These are phyloP conservation scores for Acipenser ruthenus DNA, from an alignment of 2,797 vertebrate genomes.

Conservation along the genomic window DNA sequence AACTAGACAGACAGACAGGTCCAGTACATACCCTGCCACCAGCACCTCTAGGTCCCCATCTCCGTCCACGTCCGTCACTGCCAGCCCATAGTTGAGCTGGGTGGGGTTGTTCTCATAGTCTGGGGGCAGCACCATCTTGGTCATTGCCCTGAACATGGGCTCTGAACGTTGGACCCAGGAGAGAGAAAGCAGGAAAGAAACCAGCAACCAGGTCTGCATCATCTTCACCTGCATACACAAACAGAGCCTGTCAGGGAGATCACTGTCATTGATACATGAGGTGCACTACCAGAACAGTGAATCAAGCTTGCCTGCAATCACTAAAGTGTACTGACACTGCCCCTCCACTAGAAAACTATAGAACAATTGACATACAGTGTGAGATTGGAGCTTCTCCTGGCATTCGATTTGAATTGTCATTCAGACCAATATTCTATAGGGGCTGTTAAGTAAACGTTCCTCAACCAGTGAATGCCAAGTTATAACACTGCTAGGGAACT, in stretches of 20 bases:
- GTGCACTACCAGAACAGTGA: too few relatives aligned
- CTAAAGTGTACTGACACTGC: too few relatives aligned
- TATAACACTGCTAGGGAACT: too few relatives aligned
- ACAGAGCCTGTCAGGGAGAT: neutral
- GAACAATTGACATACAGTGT: too few relatives aligned
- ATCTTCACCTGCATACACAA: slow-evolving; percentile 60
- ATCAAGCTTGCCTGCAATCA: too few relatives aligned
- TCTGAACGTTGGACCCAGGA: slow-evolving; percentile 64
- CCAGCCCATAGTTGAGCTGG: slow-evolving; percentile 90
- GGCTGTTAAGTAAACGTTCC: too few relatives aligned
- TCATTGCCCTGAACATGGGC: slow-evolving; percentile 70
- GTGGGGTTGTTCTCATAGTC: slow-evolving; percentile 80
- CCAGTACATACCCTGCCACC: slow-evolving; percentile 74
- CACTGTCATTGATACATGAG: neutral
- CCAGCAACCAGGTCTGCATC: slow-evolving; percentile 55
- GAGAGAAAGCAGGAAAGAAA: slow-evolving; percentile 46
- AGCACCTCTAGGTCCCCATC: slow-evolving; percentile 83
- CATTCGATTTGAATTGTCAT: too few relatives aligned
- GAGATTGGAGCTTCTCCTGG: too few relatives aligned
- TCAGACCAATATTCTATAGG: too few relatives aligned
- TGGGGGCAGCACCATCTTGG: slow-evolving; percentile 65
- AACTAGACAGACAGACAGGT: too few relatives aligned
- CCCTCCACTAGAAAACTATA: too few relatives aligned
- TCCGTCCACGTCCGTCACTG: slow-evolving; percentile 81
- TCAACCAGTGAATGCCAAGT: too few relatives aligned